Evolutionary conservation across 2,797 vertebrate species (phyloP), one percentile per base, ranked within the genome.

Genomic region (Rhabdophis nuchalis): DNA sequence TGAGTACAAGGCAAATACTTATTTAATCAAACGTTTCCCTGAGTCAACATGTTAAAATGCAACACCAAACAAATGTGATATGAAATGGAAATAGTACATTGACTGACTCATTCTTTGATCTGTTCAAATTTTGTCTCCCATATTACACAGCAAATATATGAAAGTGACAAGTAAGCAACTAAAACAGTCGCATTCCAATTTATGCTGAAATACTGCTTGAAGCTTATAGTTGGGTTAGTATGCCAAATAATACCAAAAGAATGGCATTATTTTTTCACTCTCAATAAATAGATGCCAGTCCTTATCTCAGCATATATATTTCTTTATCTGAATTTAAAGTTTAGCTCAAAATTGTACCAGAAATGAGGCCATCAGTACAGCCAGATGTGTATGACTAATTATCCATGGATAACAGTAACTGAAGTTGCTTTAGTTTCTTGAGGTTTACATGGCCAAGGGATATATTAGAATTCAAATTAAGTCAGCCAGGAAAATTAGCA

Each of bases 11-110:
- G 85, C 92, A 92, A 92, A 92, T 89, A 87, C 82, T 90, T 87
- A 87, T 92, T 92, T 92, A 92, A 92, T 92, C 60, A 87, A 92
- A 92, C 61, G 60, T 54, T 90, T 92, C 87, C 87, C 53, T 57
- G 85, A 92, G 61, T 60, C 85, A 57, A 56, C 87, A 53, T n/a
- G 85, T 87, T 90, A 85, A 46, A 82, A 90, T 90, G 54, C 89
- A 77, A 77, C 58, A 27, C 61, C 61, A 87, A 82, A 87, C 89
- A 92, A 77, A 90, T 87, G 58, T 90, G 89, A 60, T 90, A 20
- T 92, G 89, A 92, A 92, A 87, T 41, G 85, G 85, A 86, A 90
- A 92, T 54, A 87, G 50, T 25, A 27, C 57, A 60, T 60, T 61
- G 60, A 60, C 54, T 61, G 87, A 90, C 54, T 50, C 36, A 11